Evolutionary conservation across 35 echinoderm and acorn worm genomes (phyloP).

Genomic region (Heliocidaris tuberculata): DNA sequence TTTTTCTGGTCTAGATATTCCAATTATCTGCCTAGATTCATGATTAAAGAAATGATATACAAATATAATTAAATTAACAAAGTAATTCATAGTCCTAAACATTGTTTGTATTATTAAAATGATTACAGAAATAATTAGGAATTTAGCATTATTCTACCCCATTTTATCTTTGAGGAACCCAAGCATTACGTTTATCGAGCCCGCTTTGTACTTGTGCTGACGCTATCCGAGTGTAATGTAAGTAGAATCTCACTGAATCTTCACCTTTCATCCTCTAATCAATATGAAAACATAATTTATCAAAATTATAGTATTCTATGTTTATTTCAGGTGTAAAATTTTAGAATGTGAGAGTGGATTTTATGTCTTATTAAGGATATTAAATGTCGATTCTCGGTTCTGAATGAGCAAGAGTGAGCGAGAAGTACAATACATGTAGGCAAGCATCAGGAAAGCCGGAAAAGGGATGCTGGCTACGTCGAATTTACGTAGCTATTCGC

Average conservation of each 20-base stretch:
- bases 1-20: not conserved
- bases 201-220: not conserved
- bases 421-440: not conserved
- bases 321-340: not conserved
- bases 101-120: not conserved
- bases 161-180: not conserved
- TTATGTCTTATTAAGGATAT: not conserved
- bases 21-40: not conserved
- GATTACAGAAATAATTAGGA: not conserved
- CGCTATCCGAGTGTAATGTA: not conserved
- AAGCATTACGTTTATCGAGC: not conserved
- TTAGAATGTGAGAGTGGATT: not conserved
- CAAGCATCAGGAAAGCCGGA: no score
- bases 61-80: not conserved
- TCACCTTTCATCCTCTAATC: not conserved
- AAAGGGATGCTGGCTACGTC: no score
- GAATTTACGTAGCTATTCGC: no score
- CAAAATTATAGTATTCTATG: not conserved
- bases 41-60: not conserved
- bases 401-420: not conserved
- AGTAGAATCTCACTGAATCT: not conserved
- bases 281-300: not conserved
- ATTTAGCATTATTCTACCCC: not conserved
- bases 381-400: not conserved
- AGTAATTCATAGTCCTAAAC: not conserved